These are phyloP conservation scores for Macropis europaea DNA, from an alignment of 2,888 invertebrate species.

Conservation along the genomic window DNA sequence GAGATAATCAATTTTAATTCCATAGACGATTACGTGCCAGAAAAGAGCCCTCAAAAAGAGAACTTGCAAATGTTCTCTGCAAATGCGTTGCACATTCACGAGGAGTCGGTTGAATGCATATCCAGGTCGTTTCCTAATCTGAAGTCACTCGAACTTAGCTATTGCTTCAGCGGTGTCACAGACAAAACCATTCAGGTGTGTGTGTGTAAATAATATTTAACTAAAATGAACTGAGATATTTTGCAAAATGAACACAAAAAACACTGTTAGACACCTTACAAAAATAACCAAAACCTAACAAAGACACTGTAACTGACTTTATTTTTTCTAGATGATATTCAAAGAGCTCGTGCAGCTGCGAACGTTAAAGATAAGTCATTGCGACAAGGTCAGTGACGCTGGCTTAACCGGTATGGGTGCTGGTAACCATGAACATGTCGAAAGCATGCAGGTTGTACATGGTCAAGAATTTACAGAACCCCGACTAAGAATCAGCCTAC, in stretches of 20 bases:
- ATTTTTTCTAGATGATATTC: slow-evolving; percentile 83
- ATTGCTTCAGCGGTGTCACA: slow-evolving; percentile 87
- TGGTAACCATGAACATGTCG: slow-evolving; percentile 9
- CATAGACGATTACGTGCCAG: background rate
- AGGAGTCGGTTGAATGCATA: slow-evolving; percentile 83
- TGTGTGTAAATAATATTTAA: slow-evolving; percentile 11
- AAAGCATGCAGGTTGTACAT: slow-evolving; percentile 12
- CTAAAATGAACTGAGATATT: no score
- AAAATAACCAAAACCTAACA: slow-evolving; percentile 20
- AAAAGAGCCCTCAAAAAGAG: slow-evolving; percentile 74
- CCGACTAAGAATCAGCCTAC: slow-evolving; percentile 81
- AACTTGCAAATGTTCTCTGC: slow-evolving; percentile 82
- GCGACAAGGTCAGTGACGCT: slow-evolving; percentile 86
- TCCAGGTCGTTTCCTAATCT: slow-evolving; percentile 83
- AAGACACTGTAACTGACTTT: slow-evolving; percentile 22
- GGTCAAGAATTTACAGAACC: slow-evolving; percentile 37
- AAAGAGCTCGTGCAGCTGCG: slow-evolving; percentile 83
- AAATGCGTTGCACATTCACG: slow-evolving; percentile 83
- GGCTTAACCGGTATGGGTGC: slow-evolving; percentile 86
- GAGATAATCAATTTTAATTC: slow-evolving; percentile 44
- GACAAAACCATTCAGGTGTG: slow-evolving; percentile 82
- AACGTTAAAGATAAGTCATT: slow-evolving; percentile 84
- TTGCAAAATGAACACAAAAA: no score
- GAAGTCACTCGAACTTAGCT: slow-evolving; percentile 84
- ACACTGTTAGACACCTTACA: no score